phyloP scores from a whole-genome alignment of 2,797 vertebrate genomes.

The Caiman crocodilus region DNA sequence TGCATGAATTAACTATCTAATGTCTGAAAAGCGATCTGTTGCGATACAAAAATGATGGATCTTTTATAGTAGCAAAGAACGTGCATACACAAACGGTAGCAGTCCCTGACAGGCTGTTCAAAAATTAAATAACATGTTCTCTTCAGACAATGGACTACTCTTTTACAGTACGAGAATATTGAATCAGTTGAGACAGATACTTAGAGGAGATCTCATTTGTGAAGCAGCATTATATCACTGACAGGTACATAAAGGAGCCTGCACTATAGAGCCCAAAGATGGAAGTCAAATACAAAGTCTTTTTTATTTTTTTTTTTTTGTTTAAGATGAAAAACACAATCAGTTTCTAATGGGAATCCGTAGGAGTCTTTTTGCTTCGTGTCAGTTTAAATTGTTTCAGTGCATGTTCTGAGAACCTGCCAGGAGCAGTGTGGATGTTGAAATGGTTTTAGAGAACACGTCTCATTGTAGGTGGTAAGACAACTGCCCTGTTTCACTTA shows the following conservation, averaged over 20 bases:
- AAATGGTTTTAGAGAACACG: accelerated
- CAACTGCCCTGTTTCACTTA: accelerated
- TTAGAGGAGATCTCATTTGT: slow-evolving; percentile 44
- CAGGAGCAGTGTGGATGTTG: neutral
- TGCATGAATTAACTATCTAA: neutral
- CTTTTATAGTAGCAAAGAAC: neutral
- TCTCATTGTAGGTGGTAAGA: neutral
- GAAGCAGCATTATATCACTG: neutral
- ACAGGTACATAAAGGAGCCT: slow-evolving; percentile 40
- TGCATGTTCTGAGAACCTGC: neutral
- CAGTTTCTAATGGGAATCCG: neutral
- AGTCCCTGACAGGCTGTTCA: slow-evolving; percentile 37
- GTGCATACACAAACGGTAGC: neutral
- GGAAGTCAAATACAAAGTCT: neutral
- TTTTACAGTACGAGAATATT: slow-evolving; percentile 24
- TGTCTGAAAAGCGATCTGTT: neutral
- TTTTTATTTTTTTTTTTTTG: neutral
- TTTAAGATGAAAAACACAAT: neutral
- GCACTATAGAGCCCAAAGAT: slow-evolving; percentile 13
- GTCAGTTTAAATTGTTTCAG: neutral
- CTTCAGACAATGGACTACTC: slow-evolving; percentile 21
- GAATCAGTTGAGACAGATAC: slow-evolving; percentile 51
- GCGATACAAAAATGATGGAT: neutral
- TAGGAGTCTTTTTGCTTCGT: neutral
- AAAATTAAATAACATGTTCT: slow-evolving; percentile 50